These are phyloP conservation scores for Carcinoscorpius rotundicauda DNA, from an alignment of 1,140 invertebrate species.

Conservation along the genomic window DNA sequence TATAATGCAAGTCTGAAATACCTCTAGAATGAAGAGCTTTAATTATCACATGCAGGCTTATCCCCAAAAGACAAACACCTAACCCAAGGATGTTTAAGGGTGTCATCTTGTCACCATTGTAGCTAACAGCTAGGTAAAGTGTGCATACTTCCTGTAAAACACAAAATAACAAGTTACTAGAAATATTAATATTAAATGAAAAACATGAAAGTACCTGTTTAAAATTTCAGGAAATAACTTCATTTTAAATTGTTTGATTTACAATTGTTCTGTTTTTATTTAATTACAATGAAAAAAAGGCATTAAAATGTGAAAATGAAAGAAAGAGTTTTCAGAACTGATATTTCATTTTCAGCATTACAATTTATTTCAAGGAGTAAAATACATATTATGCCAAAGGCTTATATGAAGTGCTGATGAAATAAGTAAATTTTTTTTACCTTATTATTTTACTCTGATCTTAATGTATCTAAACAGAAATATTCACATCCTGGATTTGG, in stretches of 20 bases:
- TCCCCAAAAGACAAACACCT: conserved; percentile 74
- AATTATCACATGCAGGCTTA: conserved; percentile 69
- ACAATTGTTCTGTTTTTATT: background rate
- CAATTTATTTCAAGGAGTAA: no score
- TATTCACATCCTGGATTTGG: no score
- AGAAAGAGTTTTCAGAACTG: background rate
- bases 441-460: no score
- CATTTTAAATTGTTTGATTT: background rate
- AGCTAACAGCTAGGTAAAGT: conserved; percentile 65
- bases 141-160: conserved; percentile 75
- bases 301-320: background rate
- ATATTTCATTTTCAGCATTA: background rate
- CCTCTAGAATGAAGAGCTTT: conserved; percentile 39
- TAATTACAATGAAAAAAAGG: conserved; percentile 1
- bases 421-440: no score
- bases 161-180: conserved; percentile 21
- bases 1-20: background rate
- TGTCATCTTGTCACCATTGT: conserved; percentile 73
- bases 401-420: no score
- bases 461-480: no score
- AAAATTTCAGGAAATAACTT: background rate
- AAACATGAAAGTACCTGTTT: conserved; percentile 1
- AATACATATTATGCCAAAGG: no score
- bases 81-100: conserved; percentile 73
- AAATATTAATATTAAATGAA: conserved; percentile 7